Evolutionary conservation across 2,113 vertebrate species (phyloP).

Genomic region (Vulpes lagopus): DNA sequence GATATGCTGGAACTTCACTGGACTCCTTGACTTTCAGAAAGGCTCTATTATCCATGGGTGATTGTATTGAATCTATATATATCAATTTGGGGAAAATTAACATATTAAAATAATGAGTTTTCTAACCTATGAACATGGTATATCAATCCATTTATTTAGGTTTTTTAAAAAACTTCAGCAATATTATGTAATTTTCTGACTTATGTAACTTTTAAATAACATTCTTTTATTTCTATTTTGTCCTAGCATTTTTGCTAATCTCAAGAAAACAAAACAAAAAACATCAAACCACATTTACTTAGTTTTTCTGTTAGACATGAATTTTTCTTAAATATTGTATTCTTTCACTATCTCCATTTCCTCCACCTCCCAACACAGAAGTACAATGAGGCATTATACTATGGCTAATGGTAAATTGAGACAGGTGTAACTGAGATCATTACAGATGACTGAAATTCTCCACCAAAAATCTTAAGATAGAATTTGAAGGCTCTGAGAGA

Average conservation of each 20-base stretch:
- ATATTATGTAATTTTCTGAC: not conserved
- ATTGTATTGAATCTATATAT: not conserved
- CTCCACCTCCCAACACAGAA: not conserved
- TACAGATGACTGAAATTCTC: not conserved
- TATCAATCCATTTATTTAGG: not conserved
- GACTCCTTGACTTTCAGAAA: not conserved
- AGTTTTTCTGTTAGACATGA: not conserved
- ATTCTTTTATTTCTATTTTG: not conserved
- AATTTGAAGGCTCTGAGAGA: not conserved
- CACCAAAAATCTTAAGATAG: not conserved
- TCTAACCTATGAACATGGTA: not conserved
- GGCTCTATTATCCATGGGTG: not conserved
- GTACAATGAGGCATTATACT: not conserved
- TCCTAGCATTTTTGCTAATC: conserved; percentile 4
- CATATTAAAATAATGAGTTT: not conserved
- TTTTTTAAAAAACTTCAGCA: not conserved
- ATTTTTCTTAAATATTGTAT: conserved; percentile 41
- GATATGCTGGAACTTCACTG: not conserved
- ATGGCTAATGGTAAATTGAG: not conserved
- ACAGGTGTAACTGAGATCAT: not conserved
- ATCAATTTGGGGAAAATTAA: conserved; percentile 23
- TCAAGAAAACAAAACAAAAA: not conserved
- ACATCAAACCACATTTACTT: not conserved
- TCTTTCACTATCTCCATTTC: not conserved
- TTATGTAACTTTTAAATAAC: not conserved